Conservation (phyloP, 2,888 invertebrate genomes). For the Apeira syringaria region DNA sequence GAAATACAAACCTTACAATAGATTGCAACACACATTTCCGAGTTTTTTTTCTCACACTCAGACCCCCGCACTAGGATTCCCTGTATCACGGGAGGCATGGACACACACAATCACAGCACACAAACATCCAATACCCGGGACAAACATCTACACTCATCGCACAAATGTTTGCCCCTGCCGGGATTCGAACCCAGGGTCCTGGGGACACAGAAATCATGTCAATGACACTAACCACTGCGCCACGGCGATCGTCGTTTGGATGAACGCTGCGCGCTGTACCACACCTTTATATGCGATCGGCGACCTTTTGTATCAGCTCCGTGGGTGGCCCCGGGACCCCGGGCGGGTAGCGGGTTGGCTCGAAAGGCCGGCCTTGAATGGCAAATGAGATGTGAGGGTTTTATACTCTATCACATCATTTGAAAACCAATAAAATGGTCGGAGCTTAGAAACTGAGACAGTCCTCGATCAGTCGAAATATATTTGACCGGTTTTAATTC, state of each 20-base stretch:
- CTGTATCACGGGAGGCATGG: too few species aligned
- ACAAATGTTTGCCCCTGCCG: too few species aligned
- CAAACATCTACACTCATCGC: too few species aligned
- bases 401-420: conserved; percentile 31
- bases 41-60: too few species aligned
- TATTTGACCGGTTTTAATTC: conserved; percentile 18
- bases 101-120: too few species aligned
- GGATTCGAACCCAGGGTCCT: background rate
- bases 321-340: background rate
- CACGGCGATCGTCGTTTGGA: too few species aligned
- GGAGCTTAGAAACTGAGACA: conserved; percentile 17
- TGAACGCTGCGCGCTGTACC: too few species aligned
- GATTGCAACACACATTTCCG: too few species aligned
- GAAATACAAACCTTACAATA: too few species aligned
- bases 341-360: conserved; percentile 7
- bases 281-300: conserved; percentile 14
- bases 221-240: too few species aligned
- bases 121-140: too few species aligned
- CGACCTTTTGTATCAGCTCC: conserved; percentile 5
- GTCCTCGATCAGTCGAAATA: conserved; percentile 12
- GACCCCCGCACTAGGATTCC: too few species aligned
- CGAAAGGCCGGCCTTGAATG: conserved; percentile 35
- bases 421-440: conserved; percentile 24
- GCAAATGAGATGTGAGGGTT: conserved; percentile 50
- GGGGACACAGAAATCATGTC: conserved; percentile 13